Percentiles rank a stretch among this genome's conserved stretches.
Evolutionary conservation across 2,797 vertebrate genomes (phyloP).

Genomic region (Vireo griseus): DNA sequence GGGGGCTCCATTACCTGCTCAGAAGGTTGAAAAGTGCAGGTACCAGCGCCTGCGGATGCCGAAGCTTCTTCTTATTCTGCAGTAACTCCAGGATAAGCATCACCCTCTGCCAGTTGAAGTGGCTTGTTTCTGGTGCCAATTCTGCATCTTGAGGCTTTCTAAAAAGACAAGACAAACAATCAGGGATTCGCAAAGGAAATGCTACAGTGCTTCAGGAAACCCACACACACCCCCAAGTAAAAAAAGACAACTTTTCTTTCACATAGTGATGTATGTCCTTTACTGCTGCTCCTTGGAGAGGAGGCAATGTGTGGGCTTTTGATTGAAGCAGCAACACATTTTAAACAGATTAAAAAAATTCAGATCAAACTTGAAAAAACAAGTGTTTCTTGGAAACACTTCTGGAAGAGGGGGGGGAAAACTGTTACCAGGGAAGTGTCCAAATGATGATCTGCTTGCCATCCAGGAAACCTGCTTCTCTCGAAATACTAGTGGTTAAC

Average conservation of each 20-base stretch:
- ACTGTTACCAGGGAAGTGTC: background rate
- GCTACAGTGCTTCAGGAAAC: background rate
- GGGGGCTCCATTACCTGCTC: constrained; percentile 75
- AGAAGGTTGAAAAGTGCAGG: constrained; percentile 88
- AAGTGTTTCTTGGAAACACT: background rate
- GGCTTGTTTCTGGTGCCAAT: constrained; percentile 49
- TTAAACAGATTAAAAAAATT: background rate
- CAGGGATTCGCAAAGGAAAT: background rate
- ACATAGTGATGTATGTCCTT: background rate
- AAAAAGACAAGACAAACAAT: background rate
- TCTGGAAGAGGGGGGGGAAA: accelerated
- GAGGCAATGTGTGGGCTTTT: background rate
- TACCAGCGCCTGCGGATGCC: constrained; percentile 79
- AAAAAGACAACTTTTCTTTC: background rate
- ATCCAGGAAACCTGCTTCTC: background rate
- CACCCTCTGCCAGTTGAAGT: constrained; percentile 83
- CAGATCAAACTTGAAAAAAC: background rate
- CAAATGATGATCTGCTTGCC: background rate
- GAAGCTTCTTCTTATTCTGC: constrained; percentile 97
- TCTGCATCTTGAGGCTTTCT: constrained; percentile 78
- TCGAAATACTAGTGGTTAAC: background rate
- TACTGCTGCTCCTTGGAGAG: background rate
- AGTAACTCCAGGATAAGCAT: constrained; percentile 92
- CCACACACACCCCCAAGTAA: accelerated
- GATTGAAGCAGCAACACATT: background rate